phyloP scores from a whole-genome alignment of 2,113 vertebrate genomes.

The Plectropomus leopardus region DNA sequence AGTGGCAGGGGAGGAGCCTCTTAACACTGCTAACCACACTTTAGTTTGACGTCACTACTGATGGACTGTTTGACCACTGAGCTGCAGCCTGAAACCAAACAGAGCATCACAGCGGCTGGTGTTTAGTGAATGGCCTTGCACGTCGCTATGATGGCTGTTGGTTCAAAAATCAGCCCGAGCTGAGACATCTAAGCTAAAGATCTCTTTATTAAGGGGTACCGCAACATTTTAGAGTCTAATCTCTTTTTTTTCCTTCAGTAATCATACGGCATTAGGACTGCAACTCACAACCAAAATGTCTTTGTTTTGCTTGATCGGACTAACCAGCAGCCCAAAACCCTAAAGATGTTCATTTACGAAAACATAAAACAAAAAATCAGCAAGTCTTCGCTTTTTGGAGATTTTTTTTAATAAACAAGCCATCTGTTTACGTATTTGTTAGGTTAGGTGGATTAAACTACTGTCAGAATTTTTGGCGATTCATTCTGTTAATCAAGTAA shows the following conservation, averaged over 20 bases:
- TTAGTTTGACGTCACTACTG: background rate
- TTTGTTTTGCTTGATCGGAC: no score
- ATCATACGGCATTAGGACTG: background rate
- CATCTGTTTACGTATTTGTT: no score
- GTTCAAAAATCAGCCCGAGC: slow-evolving; percentile 10
- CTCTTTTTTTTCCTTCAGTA: slow-evolving; percentile 25
- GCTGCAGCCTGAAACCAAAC: background rate
- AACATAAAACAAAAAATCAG: no score
- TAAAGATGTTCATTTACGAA: no score
- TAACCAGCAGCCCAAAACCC: no score
- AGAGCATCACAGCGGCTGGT: background rate
- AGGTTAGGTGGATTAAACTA: background rate
- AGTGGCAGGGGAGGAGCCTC: slow-evolving; percentile 39
- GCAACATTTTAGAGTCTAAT: slow-evolving; percentile 19
- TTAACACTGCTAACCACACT: slow-evolving; percentile 68
- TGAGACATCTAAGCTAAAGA: no score
- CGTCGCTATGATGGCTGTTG: slow-evolving; percentile 31
- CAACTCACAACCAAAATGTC: background rate
- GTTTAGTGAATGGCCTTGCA: slow-evolving; percentile 29
- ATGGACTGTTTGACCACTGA: background rate
- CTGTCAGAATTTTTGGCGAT: background rate
- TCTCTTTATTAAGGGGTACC: slow-evolving; percentile 7
- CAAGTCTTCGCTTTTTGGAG: background rate
- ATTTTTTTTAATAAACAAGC: no score
- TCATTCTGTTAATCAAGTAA: background rate